phyloP scores from a whole-genome alignment of 2,113 vertebrate genomes.

The Murina feae region DNA sequence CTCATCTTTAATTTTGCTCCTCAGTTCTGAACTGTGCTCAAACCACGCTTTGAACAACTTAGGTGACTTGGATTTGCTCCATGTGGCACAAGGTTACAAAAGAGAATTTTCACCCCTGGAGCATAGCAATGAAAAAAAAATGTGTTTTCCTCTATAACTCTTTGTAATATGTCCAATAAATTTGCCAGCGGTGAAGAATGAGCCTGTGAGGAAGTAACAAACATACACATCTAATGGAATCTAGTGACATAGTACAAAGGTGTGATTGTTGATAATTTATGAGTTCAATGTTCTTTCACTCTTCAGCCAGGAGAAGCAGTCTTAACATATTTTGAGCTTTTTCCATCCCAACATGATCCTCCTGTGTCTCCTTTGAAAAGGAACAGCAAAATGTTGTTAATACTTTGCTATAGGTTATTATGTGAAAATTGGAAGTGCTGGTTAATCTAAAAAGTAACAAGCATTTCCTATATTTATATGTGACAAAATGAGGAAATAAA shows the following conservation, averaged over 20 bases:
- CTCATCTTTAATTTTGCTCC: neutral
- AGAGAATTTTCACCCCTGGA: neutral
- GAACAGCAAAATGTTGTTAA: neutral
- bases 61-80: neutral
- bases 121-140: neutral
- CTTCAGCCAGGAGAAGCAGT: neutral
- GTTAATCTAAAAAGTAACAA: neutral
- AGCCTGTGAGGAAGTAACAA: neutral
- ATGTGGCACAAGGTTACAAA: neutral
- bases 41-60: neutral
- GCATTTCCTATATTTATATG: neutral
- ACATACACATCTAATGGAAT: neutral
- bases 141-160: neutral
- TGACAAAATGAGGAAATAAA: neutral
- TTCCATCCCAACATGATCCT: neutral
- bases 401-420: neutral
- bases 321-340: neutral
- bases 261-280: conserved; percentile 31
- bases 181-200: conserved; percentile 6
- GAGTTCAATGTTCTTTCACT: neutral
- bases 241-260: neutral
- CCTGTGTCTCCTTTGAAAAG: neutral
- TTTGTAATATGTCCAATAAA: neutral
- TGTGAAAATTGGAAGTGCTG: neutral
- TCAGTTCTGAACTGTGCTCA: neutral